Conservation (phyloP, 2,113 vertebrate genomes). For the Salvelinus namaycush region DNA sequence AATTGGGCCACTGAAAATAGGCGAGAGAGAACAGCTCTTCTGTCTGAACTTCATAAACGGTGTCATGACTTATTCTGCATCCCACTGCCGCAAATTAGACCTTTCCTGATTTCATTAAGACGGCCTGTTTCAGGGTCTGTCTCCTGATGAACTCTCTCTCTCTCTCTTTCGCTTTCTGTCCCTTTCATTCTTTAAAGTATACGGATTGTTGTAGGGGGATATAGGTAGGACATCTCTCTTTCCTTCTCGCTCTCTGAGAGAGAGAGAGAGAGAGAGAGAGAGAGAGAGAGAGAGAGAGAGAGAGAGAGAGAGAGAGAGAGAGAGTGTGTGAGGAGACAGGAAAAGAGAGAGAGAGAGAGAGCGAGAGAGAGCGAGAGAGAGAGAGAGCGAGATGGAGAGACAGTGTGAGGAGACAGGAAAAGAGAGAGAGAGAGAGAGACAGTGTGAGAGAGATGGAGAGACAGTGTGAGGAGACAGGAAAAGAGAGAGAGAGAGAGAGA, state of each 20-base stretch:
- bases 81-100: conserved; percentile 46
- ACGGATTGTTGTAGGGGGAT: too few species aligned
- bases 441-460: neutral
- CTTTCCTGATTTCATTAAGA: conserved; percentile 55
- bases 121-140: conserved; percentile 47
- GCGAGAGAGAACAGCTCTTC: conserved; percentile 20
- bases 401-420: conserved; percentile 20
- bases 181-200: too few species aligned
- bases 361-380: conserved; percentile 30
- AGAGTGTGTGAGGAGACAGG: conserved; percentile 10
- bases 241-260: neutral
- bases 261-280: conserved; percentile 10
- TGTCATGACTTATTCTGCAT: conserved; percentile 48
- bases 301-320: conserved; percentile 23
- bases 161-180: too few species aligned
- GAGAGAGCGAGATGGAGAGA: too few species aligned
- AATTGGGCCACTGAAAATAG: conserved; percentile 37
- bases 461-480: conserved; percentile 11
- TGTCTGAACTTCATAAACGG: conserved; percentile 47
- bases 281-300: conserved; percentile 30
- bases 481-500: conserved; percentile 24
- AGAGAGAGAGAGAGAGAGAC: conserved; percentile 28
- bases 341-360: neutral
- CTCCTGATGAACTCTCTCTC: conserved; percentile 49
- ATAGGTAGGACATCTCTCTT: too few species aligned